Percentiles rank a stretch among this genome's conserved stretches.
Conservation (phyloP, 2,888 invertebrate genomes). For the Oxytorus armatus region DNA sequence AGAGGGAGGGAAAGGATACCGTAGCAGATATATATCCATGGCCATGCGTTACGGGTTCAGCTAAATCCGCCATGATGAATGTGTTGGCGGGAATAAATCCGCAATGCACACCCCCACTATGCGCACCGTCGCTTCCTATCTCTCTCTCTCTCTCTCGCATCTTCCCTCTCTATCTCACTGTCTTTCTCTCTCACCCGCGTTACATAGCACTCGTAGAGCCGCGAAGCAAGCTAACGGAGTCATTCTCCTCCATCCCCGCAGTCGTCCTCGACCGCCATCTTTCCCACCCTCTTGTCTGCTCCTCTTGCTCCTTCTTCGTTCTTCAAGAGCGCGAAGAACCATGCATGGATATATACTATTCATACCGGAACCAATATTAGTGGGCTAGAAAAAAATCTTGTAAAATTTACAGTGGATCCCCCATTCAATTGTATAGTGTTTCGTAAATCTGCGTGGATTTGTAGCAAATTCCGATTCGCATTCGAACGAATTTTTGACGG, state of each 20-base stretch:
- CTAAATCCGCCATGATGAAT: constrained; percentile 85
- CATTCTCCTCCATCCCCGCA: constrained; percentile 63
- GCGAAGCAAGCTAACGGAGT: no score
- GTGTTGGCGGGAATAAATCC: constrained; percentile 85
- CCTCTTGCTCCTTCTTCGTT: constrained; percentile 62
- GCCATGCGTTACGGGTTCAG: constrained; percentile 85
- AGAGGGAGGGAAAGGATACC: constrained; percentile 73
- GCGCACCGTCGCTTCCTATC: constrained; percentile 65
- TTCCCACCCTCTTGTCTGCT: constrained; percentile 65
- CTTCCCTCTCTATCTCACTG: constrained; percentile 68
- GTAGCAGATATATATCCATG: constrained; percentile 83
- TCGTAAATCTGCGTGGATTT: neutral
- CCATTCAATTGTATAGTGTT: neutral
- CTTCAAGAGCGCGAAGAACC: constrained; percentile 57
- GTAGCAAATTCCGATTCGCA: neutral
- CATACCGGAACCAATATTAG: constrained; percentile 13
- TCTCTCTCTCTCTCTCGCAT: constrained; percentile 73
- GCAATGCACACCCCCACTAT: constrained; percentile 83
- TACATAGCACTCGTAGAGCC: constrained; percentile 40
- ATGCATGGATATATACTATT: constrained; percentile 37
- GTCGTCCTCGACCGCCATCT: constrained; percentile 67
- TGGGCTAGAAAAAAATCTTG: neutral
- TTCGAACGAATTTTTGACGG: neutral
- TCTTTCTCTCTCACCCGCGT: constrained; percentile 70
- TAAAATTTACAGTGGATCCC: constrained; percentile 6